Conservation (phyloP, 2,113 vertebrate species). For the mouse (Mus musculus) region DNA sequence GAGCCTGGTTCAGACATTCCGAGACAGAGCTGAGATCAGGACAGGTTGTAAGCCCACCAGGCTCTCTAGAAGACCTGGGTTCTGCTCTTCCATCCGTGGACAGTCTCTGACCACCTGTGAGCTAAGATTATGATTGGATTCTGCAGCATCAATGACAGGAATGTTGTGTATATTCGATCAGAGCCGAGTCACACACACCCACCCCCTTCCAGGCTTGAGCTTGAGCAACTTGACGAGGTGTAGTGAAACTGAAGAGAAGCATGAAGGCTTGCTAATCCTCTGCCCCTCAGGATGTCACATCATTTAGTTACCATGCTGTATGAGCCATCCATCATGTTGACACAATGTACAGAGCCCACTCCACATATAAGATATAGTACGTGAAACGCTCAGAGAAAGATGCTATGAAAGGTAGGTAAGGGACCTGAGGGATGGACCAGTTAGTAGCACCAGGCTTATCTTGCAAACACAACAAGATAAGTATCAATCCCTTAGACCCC, state of each 20-base stretch:
- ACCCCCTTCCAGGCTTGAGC: background rate
- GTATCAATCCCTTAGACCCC: background rate
- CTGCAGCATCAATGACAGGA: background rate
- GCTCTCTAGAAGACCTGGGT: background rate
- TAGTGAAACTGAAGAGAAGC: background rate
- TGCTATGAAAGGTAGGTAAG: background rate
- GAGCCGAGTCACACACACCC: background rate
- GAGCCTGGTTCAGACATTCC: background rate
- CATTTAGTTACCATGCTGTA: background rate
- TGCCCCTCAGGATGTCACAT: background rate
- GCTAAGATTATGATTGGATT: too few species aligned
- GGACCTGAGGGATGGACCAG: too few species aligned
- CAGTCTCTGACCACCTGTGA: background rate
- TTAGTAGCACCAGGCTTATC: background rate
- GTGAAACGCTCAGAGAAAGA: background rate
- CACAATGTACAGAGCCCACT: background rate
- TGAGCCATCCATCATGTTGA: too few species aligned
- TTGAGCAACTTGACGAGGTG: background rate
- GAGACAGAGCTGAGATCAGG: background rate
- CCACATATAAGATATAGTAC: background rate
- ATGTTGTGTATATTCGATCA: background rate
- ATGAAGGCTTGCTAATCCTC: rapidly evolving
- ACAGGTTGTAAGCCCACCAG: rapidly evolving
- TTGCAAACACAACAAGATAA: background rate
- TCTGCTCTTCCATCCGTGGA: background rate